phyloP scores from a whole-genome alignment of 1,140 invertebrate genomes.

The Thaumetopoea pityocampa region DNA sequence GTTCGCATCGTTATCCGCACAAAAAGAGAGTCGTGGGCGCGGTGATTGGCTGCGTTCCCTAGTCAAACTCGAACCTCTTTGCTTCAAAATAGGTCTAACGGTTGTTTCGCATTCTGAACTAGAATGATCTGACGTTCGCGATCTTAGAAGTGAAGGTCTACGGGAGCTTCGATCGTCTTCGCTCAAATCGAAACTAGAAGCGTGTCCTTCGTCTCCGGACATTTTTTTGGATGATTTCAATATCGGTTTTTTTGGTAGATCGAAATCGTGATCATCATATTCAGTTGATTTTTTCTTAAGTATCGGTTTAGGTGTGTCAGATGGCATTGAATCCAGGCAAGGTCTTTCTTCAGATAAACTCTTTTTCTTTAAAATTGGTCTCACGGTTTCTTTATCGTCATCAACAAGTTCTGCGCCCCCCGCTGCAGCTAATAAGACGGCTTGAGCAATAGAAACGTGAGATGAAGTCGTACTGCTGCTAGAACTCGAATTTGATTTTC shows the following conservation, averaged over 20 bases:
- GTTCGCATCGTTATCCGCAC: conserved; percentile 68
- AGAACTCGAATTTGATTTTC: conserved; percentile 80
- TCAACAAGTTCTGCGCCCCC: conserved; percentile 76
- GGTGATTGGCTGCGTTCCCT: conserved; percentile 76
- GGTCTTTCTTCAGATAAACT: conserved; percentile 78
- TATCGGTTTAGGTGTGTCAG: conserved; percentile 83
- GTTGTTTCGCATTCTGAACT: conserved; percentile 73
- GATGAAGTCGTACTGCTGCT: conserved; percentile 75
- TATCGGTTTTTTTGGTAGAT: conserved; percentile 85
- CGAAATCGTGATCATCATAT: conserved; percentile 83
- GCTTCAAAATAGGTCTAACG: conserved; percentile 77
- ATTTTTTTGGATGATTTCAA: conserved; percentile 84
- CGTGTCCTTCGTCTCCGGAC: conserved; percentile 74
- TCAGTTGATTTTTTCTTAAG: conserved; percentile 91
- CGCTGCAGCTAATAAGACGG: conserved; percentile 81
- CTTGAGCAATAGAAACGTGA: conserved; percentile 83
- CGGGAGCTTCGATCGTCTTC: conserved; percentile 74
- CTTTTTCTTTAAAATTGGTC: conserved; percentile 89
- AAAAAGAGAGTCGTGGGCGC: conserved; percentile 76
- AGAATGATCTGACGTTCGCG: conserved; percentile 66
- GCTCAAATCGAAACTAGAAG: conserved; percentile 74
- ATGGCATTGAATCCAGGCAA: conserved; percentile 48
- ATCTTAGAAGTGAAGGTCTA: conserved; percentile 64
- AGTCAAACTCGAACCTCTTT: conserved; percentile 71
- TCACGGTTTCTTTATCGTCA: conserved; percentile 79